Evolutionary conservation across 2,888 invertebrate species (phyloP), one percentile per base, ranked within the genome.

Genomic region (Octodonta nipae): DNA sequence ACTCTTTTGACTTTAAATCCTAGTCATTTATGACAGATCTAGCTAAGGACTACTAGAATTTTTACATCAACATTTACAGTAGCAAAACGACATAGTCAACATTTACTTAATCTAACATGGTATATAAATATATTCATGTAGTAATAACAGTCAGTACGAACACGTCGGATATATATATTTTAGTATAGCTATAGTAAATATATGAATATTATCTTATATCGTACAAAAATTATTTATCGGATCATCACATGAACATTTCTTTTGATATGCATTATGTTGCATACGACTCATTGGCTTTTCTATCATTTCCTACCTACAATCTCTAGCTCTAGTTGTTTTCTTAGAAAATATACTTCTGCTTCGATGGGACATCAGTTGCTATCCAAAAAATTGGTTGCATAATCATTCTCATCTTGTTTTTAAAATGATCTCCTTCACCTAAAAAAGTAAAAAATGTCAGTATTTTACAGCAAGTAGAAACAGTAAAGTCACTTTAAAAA

Each of bases 81-180:
- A 22, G 22, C 22, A 22, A 22, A 22, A 22, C 22, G 11, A 22
- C 11, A 22, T 11, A 22, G 10, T 22, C 11, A 22, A 22, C 26
- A 26, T 13, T 8, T 26, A 12, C 13, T 11, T 13, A 6, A 26
- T 12, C 26, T 26, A 26, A n/a, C 5, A 26, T 10, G 12, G 26
- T 26, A 26, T 26, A 26, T 26, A 26, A 26, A 26, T 26, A 26
- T n/a, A 26, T 26, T n/a, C 12, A 26, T 26, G 12, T 26, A 26
- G 10, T 26, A 11, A 26, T 26, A 26, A 26, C 26, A 26, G 13
- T 26, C 26, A 26, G 26, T 26, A 12, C 26, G 12, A 26, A 26
- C 12, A 10, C 22, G 10, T 22, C 11, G 11, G 11, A 11, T 22
- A 22, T 22, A 22, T n/a, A n/a, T n/a, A 22, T 11, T 10, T 22